These are phyloP conservation scores for Rousettus madagascariensis DNA, from an alignment of 2,797 vertebrate genomes.

Conservation along the genomic window DNA sequence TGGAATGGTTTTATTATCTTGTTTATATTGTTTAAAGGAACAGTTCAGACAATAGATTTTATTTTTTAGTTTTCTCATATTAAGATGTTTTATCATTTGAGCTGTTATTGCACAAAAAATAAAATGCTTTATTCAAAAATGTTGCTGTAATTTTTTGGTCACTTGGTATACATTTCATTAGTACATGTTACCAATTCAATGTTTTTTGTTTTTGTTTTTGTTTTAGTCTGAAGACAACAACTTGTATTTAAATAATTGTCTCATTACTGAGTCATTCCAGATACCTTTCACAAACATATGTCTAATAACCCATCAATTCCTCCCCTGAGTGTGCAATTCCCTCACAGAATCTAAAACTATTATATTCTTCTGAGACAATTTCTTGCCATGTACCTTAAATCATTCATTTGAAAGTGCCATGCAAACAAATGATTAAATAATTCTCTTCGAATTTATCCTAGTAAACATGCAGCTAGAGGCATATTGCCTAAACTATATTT, in stretches of 20 bases:
- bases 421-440: slow-evolving; percentile 90
- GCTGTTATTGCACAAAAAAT: not conserved
- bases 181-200: not conserved
- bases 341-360: slow-evolving; percentile 74
- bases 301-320: slow-evolving; percentile 20
- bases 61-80: not conserved
- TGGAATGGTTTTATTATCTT: not conserved
- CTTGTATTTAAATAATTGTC: not conserved
- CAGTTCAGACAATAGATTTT: not conserved
- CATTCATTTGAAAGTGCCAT: slow-evolving; percentile 85
- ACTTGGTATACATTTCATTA: not conserved
- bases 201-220: not conserved
- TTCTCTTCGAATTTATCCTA: slow-evolving; percentile 87
- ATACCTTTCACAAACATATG: slow-evolving; percentile 67
- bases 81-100: not conserved
- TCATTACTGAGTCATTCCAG: not conserved
- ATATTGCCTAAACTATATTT: slow-evolving; percentile 70
- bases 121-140: not conserved
- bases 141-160: not conserved
- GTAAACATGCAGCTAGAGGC: slow-evolving; percentile 75
- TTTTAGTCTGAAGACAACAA: not conserved
- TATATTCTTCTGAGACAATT: slow-evolving; percentile 78
- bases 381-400: slow-evolving; percentile 80
- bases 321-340: slow-evolving; percentile 58
- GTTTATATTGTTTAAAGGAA: not conserved